A percentile compares a stretch with the other conserved stretches of the same genome.
Evolutionary conservation across 2,113 vertebrate species (phyloP).

Genomic region (Sylvietta virens): DNA sequence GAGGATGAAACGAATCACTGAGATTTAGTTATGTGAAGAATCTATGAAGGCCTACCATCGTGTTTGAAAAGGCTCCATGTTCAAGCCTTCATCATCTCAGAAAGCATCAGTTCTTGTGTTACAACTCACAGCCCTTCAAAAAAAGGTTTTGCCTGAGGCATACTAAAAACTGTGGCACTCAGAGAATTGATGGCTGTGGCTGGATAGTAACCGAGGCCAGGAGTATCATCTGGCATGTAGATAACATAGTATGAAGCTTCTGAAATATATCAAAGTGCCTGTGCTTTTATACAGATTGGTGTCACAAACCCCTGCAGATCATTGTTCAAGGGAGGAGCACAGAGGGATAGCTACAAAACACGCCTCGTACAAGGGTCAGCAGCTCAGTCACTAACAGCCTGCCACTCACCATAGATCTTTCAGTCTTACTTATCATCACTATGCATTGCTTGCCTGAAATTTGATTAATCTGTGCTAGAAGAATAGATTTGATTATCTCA

Average conservation of each 20-base stretch:
- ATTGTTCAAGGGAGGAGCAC: constrained; percentile 17
- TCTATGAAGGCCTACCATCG: background rate
- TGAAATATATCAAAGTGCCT: constrained; percentile 30
- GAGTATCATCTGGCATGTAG: constrained; percentile 30
- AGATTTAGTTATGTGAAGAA: background rate
- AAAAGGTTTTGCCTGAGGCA: background rate
- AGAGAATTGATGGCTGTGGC: background rate
- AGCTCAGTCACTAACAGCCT: background rate
- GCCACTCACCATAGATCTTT: background rate
- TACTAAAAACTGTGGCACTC: background rate
- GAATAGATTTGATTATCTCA: background rate
- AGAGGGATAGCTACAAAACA: background rate
- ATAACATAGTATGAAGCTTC: constrained; percentile 16
- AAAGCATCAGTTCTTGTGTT: background rate
- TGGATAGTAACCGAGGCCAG: background rate
- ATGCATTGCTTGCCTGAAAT: background rate
- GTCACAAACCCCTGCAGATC: background rate
- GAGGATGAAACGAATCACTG: background rate
- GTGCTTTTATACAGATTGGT: background rate
- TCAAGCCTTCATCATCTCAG: background rate
- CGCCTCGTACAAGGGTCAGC: background rate
- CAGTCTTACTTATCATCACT: background rate
- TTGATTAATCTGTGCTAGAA: background rate
- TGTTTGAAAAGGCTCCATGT: background rate
- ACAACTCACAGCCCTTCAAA: background rate